Base-by-base conservation (phyloP, 2,888 invertebrate genomes). In the Phyllotreta striolata region DNA sequence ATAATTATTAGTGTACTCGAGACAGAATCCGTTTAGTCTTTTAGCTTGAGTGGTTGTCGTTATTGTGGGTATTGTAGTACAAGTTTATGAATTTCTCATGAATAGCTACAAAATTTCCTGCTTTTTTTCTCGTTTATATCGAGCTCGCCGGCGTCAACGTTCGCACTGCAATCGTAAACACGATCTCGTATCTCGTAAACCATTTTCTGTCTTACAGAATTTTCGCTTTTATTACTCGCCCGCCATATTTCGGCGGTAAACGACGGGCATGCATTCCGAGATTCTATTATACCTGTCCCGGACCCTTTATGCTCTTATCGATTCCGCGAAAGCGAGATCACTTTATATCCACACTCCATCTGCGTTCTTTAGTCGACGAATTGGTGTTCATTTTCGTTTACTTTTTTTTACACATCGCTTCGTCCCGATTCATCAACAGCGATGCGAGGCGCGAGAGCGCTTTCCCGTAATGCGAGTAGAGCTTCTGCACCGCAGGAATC, bases 271-370 rank as follows among this genome's bases (percentile, higher is more conserved):
- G 60, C 52, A 54, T 60, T 38, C 60, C 14, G 52, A 12, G 52
- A 60, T 60, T 60, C 44, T 54, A 60, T 60, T 52, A 60, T 52
- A 60, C 54, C 43, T 60, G 60, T 60, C 44, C 44, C 10, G 60
- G 47, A 60, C 43, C 52, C 52, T 47, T 57, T 57, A 59, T 51
- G 10, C 39, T 58, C 35, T 59, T 59, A 51, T 59, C 43, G 59
- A 51, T 51, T 35, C 43, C 13, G 9, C 35, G 8, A 51, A 49
- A 59, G 51, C 41, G 51, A 59, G 51, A 59, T 59, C 41, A 13
- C 41, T 59, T 51, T 52, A 52, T 52, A 52, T 52, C 52, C 52
- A 52, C 52, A 52, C 52, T 52, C 52, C 52, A 52, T 52, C 52
- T 38, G 14, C 38, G 52, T 52, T 52, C 52, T 12, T 49, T 52